phyloP scores from a whole-genome alignment of 1,140 invertebrate genomes.

The Pissodes strobi region DNA sequence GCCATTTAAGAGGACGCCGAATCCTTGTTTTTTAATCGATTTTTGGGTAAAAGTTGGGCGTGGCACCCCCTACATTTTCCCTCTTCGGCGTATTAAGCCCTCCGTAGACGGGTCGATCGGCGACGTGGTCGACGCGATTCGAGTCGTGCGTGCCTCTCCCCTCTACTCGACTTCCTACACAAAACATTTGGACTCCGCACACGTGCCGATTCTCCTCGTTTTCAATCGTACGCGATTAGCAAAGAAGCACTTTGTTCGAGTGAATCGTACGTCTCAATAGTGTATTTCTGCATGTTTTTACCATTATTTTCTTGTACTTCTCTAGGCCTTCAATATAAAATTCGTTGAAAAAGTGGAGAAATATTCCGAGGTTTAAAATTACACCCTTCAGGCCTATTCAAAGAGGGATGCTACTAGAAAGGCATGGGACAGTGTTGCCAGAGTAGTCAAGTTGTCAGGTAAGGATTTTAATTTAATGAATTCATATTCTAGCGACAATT shows the following conservation, averaged over 20 bases:
- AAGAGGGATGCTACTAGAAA: too few relatives aligned
- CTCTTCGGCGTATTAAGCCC: too few relatives aligned
- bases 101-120: too few relatives aligned
- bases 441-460: slow-evolving; percentile 39
- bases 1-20: too few relatives aligned
- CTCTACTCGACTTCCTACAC: not conserved
- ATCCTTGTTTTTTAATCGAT: too few relatives aligned
- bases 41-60: too few relatives aligned
- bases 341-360: slow-evolving; percentile 43
- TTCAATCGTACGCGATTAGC: not conserved
- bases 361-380: slow-evolving; percentile 39
- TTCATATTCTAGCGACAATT: too few relatives aligned
- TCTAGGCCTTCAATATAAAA: slow-evolving; percentile 22
- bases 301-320: not conserved
- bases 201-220: not conserved
- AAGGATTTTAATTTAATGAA: slow-evolving; percentile 7
- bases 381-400: slow-evolving; percentile 37
- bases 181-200: not conserved
- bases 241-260: slow-evolving; percentile 1
- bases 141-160: not conserved
- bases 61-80: too few relatives aligned
- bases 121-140: not conserved
- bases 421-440: slow-evolving; percentile 39
- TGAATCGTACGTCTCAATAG: not conserved
- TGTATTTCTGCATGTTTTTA: not conserved